phyloP scores from a whole-genome alignment of 2,888 invertebrate species.

The Dinocampus coccinellae region DNA sequence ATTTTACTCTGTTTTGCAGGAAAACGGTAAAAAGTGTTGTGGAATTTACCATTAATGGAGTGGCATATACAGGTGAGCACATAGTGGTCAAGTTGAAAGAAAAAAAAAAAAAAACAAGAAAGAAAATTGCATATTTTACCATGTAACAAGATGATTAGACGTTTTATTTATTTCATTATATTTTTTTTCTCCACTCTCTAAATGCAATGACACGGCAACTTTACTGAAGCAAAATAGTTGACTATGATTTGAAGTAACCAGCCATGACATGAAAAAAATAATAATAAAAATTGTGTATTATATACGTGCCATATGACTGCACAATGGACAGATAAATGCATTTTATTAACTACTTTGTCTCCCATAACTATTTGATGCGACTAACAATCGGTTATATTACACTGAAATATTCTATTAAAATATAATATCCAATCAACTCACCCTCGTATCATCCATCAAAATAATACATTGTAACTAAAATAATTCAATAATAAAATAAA shows the following conservation, averaged over 20 bases:
- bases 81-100: neutral
- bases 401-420: neutral
- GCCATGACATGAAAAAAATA: no score
- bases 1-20: constrained; percentile 17
- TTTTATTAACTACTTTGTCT: neutral
- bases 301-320: neutral
- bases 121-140: neutral
- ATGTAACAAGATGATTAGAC: neutral
- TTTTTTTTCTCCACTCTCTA: neutral
- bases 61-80: constrained; percentile 36
- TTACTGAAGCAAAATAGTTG: neutral
- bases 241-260: constrained; percentile 13
- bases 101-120: neutral
- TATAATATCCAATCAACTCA: neutral
- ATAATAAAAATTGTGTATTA: neutral
- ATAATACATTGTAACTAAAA: neutral
- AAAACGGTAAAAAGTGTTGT: constrained; percentile 24
- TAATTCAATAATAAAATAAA: neutral
- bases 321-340: neutral
- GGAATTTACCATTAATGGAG: constrained; percentile 42
- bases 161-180: constrained; percentile 5
- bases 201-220: neutral
- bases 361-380: neutral
- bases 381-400: neutral
- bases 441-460: neutral